These are phyloP conservation scores for Nannospalax galili DNA, from an alignment of 2,113 vertebrate species.

Conservation along the genomic window DNA sequence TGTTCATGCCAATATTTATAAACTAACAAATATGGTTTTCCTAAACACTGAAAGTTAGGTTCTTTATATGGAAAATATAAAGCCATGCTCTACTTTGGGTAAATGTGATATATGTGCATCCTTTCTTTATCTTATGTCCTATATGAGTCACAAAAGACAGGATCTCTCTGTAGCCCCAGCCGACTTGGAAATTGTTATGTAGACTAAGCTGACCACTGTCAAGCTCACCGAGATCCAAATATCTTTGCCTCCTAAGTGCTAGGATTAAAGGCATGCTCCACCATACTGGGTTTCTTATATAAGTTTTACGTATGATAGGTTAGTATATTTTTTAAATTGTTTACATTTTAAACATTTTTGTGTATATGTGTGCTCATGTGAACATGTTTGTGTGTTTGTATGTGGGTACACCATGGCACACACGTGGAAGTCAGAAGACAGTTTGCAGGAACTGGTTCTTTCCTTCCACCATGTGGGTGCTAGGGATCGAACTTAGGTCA, in stretches of 20 bases:
- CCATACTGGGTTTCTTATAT: too few species aligned
- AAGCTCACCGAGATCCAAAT: too few species aligned
- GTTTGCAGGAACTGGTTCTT: neutral
- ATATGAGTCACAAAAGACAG: neutral
- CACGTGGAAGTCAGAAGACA: neutral
- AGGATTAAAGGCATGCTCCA: too few species aligned
- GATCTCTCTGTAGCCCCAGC: too few species aligned
- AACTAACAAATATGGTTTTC: constrained; percentile 62
- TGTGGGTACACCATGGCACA: neutral
- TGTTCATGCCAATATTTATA: constrained; percentile 56
- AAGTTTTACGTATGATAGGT: too few species aligned
- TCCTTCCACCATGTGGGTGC: too few species aligned
- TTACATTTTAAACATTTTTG: neutral
- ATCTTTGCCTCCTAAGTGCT: too few species aligned
- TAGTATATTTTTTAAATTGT: neutral
- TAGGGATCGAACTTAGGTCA: neutral
- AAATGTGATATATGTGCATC: neutral
- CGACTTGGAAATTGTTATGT: too few species aligned
- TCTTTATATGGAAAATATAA: constrained; percentile 19
- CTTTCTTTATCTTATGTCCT: neutral
- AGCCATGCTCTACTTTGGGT: neutral
- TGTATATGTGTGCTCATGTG: neutral
- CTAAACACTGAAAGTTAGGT: neutral
- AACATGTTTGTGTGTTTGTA: neutral
- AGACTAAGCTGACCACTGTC: too few species aligned